Percentiles rank a stretch among this genome's conserved stretches.
Conservation (phyloP, 2,113 vertebrate species). For the Caloenas nicobarica region DNA sequence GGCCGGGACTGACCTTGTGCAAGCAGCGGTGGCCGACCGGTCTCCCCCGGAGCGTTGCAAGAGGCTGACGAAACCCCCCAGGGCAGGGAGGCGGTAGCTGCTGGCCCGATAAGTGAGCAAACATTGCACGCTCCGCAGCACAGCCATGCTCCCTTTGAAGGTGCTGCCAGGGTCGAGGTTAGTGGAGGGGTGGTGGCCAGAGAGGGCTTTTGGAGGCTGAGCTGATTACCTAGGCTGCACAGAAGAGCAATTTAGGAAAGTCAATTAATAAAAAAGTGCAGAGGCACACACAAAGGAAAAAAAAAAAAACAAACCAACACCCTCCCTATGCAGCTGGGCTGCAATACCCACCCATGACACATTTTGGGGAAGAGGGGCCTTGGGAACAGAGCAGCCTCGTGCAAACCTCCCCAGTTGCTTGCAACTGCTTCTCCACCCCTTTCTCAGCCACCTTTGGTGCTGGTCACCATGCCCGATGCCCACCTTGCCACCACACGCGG, state of each 20-base stretch:
- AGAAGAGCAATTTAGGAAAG: background rate
- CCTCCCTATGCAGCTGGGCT: background rate
- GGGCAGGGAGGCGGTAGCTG: constrained; percentile 22
- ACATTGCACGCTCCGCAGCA: constrained; percentile 66
- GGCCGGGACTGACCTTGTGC: constrained; percentile 37
- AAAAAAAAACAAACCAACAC: background rate
- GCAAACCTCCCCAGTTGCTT: background rate
- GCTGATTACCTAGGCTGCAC: background rate
- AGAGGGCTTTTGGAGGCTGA: background rate
- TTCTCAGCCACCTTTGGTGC: background rate
- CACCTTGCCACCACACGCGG: background rate
- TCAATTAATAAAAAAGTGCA: background rate
- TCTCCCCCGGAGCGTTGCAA: background rate
- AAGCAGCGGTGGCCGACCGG: background rate
- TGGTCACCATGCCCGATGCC: fast-evolving
- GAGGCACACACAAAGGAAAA: background rate
- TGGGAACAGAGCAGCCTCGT: background rate
- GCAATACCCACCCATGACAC: background rate
- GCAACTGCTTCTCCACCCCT: background rate
- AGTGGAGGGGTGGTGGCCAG: background rate
- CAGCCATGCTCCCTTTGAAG: constrained; percentile 67
- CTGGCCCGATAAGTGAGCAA: constrained; percentile 39
- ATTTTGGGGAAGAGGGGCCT: background rate
- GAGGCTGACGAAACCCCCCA: constrained; percentile 50
- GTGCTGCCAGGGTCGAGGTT: constrained; percentile 62